Base-by-base conservation (phyloP, 1,140 invertebrate genomes). In the Caerostris extrusa region DNA sequence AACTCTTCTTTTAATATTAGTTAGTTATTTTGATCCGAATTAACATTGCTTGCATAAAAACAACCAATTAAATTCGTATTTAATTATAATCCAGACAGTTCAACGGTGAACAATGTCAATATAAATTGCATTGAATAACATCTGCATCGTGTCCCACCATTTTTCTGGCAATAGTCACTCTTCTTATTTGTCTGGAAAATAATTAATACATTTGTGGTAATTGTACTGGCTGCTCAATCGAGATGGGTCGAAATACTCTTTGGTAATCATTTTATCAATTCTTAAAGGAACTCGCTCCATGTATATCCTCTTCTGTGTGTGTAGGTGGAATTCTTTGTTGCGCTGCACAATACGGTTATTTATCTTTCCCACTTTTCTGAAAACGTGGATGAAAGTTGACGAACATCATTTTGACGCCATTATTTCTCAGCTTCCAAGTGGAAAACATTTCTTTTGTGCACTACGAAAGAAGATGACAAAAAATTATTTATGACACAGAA, bases 381-480 rank as follows among this genome's bases (percentile, higher is more conserved):
- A 77, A 77, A 10, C 53, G 71, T 50, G 53, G 34, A 34, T 50
- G 71, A 77, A 77, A 77, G 71, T 77, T 77, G 71, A 77, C 71
- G 71, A 77, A 77, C 71, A 77, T 77, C 71, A 77, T 77, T 77
- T 77, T 77, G 71, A 77, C 86, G 50, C 57, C 86, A 88, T 88
- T 67, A 67, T 88, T 88, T 53, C 67, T 7, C 10, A 17, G 19
- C 61, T 67, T 55, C n/a, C 86, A 67, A 88, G 86, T 88, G 86
- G 86, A 88, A 88, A 88, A 88, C n/a, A 67, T 17, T 34, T 57
- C 64, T 67, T 19, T 67, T 88, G 67, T 88, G 86, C 64, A 5
- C 50, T 17, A 4, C 10, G 53, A 77, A 77, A 34, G 61, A 17
- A 77, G 71, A 77, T 8, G 50, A 77, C n/a, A 19, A 53, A 53